phyloP scores from a whole-genome alignment of 23 tunicate species.

The Styela clava region DNA sequence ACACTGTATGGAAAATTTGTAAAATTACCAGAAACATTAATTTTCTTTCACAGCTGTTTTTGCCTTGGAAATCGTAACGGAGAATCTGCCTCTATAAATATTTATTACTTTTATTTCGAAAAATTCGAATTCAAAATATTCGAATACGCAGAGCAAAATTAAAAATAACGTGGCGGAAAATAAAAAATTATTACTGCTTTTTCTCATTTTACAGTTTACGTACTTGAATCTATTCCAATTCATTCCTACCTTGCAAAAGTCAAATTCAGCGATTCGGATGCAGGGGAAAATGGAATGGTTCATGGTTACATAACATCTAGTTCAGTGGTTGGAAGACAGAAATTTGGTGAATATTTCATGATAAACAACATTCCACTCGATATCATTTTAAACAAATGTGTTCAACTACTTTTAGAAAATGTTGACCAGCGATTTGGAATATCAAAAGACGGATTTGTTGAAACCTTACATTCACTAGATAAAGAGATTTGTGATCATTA shows the following conservation, averaged over 20 bases:
- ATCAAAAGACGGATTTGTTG: conserved; percentile 31
- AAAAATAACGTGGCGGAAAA: too few relatives aligned
- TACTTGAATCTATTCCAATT: conserved; percentile 42
- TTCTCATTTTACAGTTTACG: conserved; percentile 42
- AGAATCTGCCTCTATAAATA: too few relatives aligned
- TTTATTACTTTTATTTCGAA: too few relatives aligned
- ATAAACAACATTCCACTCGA: conserved; percentile 1
- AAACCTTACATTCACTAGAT: conserved; percentile 42
- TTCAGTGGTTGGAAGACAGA: neutral
- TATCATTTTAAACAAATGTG: too few relatives aligned
- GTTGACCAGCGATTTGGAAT: neutral
- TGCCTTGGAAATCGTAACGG: too few relatives aligned
- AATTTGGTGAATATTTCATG: too few relatives aligned
- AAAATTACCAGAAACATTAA: too few relatives aligned
- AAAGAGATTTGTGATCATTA: conserved; percentile 38
- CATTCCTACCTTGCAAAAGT: conserved; percentile 52
- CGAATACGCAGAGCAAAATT: too few relatives aligned
- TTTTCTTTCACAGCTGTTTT: too few relatives aligned
- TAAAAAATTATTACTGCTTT: too few relatives aligned
- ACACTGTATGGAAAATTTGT: too few relatives aligned
- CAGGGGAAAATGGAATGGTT: conserved; percentile 57
- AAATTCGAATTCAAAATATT: too few relatives aligned
- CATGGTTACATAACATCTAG: neutral
- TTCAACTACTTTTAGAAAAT: neutral
- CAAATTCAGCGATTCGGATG: conserved; percentile 52